Percentiles rank a stretch among this genome's conserved stretches.
Evolutionary conservation across 37 sponge, comb jelly and placozoan species (phyloP).

Genomic region (Ianthella basta): DNA sequence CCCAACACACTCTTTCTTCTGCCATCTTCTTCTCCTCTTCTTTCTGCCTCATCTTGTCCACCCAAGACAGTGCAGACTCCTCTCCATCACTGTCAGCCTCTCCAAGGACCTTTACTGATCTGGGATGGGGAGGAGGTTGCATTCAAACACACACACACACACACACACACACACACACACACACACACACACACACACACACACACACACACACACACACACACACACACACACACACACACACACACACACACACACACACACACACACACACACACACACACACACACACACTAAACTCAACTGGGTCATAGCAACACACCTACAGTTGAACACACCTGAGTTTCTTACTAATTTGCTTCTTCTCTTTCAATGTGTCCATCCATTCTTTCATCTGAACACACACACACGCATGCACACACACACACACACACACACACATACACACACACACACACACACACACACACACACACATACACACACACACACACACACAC

Average conservation of each 20-base stretch:
- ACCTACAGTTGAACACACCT: conserved; percentile 35
- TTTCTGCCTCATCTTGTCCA: conserved; percentile 52
- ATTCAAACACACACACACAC: too few species aligned
- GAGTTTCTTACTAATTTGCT: conserved; percentile 34
- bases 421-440: conserved; percentile 46
- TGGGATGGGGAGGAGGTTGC: neutral
- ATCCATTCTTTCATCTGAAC: conserved; percentile 15
- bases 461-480: conserved; percentile 46
- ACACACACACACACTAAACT: too few species aligned
- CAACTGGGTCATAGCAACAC: neutral
- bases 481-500: conserved; percentile 42
- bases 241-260: too few species aligned
- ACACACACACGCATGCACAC: conserved; percentile 14
- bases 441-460: conserved; percentile 28
- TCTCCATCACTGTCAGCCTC: conserved; percentile 39
- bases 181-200: too few species aligned
- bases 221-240: too few species aligned
- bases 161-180: neutral
- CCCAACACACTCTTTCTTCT: conserved; percentile 54
- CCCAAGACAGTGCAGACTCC: conserved; percentile 67
- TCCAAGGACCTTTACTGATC: conserved; percentile 54
- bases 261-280: too few species aligned
- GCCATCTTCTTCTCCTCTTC: conserved; percentile 79
- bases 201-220: too few species aligned
- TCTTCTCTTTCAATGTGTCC: conserved; percentile 35